These are phyloP conservation scores for Pseudomyrmex gracilis DNA, from an alignment of 1,140 invertebrate species.

Conservation along the genomic window DNA sequence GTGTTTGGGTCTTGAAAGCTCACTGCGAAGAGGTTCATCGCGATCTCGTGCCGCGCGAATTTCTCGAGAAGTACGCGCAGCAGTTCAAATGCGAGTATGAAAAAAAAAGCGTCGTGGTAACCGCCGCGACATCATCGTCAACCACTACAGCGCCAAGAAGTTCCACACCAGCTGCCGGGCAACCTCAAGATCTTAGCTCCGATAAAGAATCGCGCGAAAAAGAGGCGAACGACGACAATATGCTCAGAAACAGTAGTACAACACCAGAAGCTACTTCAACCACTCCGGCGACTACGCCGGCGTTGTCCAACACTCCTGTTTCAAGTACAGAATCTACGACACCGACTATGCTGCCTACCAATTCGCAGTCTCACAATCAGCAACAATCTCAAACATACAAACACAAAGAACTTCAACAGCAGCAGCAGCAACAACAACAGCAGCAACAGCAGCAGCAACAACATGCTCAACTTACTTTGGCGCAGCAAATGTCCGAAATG, in stretches of 20 bases:
- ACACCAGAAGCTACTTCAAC: conserved; percentile 87
- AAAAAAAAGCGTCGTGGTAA: conserved; percentile 91
- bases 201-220: conserved; percentile 85
- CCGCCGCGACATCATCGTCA: conserved; percentile 87
- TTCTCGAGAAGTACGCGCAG: conserved; percentile 96
- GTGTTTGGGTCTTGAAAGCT: conserved; percentile 97
- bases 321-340: conserved; percentile 88
- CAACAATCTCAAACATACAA: conserved; percentile 59
- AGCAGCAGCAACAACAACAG: conserved; percentile 77
- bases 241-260: conserved; percentile 82
- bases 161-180: conserved; percentile 84
- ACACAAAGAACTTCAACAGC: conserved; percentile 34
- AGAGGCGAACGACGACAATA: conserved; percentile 86
- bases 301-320: conserved; percentile 86
- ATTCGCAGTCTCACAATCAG: conserved; percentile 73
- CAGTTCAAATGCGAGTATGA: conserved; percentile 95
- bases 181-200: conserved; percentile 79
- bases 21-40: conserved; percentile 98
- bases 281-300: conserved; percentile 89
- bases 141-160: conserved; percentile 87
- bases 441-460: conserved; percentile 77
- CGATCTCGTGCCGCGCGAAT: conserved; percentile 94
- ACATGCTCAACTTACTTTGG: conserved; percentile 87
- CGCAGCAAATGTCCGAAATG: conserved; percentile 94
- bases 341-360: conserved; percentile 83